Conservation (phyloP, 2,113 vertebrate species). For the Nothoprocta pentlandii region DNA sequence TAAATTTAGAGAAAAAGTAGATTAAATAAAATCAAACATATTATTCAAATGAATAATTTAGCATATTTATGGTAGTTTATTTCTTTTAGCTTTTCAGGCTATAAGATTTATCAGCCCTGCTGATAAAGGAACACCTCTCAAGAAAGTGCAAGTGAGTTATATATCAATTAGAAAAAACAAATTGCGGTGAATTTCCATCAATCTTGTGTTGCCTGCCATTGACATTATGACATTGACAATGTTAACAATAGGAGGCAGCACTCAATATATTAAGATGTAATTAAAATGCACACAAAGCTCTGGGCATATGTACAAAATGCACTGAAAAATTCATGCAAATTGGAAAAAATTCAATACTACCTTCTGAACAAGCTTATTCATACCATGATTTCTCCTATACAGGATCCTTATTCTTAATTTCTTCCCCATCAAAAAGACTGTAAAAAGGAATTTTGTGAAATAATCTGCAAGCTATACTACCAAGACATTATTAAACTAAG, state of each 20-base stretch:
- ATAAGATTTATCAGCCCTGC: background rate
- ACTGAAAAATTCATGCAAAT: slow-evolving; percentile 7
- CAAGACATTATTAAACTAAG: slow-evolving; percentile 37
- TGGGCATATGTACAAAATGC: slow-evolving; percentile 12
- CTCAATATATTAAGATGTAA: background rate
- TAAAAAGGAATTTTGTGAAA: slow-evolving; percentile 25
- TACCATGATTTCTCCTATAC: background rate
- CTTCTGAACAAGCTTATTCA: slow-evolving; percentile 38
- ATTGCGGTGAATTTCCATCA: background rate
- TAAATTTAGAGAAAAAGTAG: background rate
- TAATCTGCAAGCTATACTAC: slow-evolving; percentile 16
- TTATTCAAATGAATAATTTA: slow-evolving; percentile 32
- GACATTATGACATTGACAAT: background rate
- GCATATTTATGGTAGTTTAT: background rate
- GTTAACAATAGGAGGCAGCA: background rate
- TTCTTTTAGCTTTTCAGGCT: background rate
- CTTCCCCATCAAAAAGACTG: background rate
- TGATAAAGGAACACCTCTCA: background rate
- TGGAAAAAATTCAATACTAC: background rate
- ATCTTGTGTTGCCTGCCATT: background rate
- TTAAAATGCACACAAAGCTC: slow-evolving; percentile 40
- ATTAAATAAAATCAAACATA: slow-evolving; percentile 7
- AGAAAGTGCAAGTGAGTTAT: background rate
- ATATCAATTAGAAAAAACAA: background rate
- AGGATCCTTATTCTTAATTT: slow-evolving; percentile 48